Evolutionary conservation across 2,797 vertebrate genomes (phyloP), one percentile per base, ranked within the genome.

Genomic region (Sebastes trivittatus): DNA sequence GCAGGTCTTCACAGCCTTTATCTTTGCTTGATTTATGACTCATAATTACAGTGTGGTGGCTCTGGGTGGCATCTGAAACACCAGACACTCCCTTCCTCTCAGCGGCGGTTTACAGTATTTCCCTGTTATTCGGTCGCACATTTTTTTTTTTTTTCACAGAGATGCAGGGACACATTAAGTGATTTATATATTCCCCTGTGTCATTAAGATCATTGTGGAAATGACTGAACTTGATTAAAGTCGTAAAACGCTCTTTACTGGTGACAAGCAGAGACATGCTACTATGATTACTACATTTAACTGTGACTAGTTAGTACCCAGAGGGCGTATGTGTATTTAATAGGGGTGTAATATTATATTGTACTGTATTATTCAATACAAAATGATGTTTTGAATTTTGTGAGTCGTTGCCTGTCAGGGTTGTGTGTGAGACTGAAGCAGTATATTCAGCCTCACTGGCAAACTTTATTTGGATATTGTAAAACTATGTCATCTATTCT

Each of bases 21-120:
- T 80, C 68, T 87, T 22, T 63, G 49, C 38, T 80, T 54, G 49
- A 70, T 75, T 29, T 66, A 55, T 80, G 80, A 67, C 78, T 70
- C 18, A 23, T 85, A 82, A 86, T 90, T 84, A 77, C 61, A 70
- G 52, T 49, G 71, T 29, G 49, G 55, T 71, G 56, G 66, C 68
- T 78, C 69, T 54, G 38, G 42, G 69, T 80, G 80, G 58, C 77
- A 80, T 77, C 75, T 80, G 4, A 36, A 87, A 72, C 49, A 30
- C 54, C 66, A 66, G 61, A 27, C 36, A 38, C 83, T 10, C 82
- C 64, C 73, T 66, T 80, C 68, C 59, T 58, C 30, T 30, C 23
- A 55, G 25, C 55, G 11, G 34, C 67, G 34, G 11, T 49, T 34
- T 46, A 55, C 58, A 62, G 25, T 34, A 34, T 63, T 63, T 73